A percentile compares a stretch with the other conserved stretches of the same genome.
phyloP scores from a whole-genome alignment of 2,113 vertebrate species.

The Calcarius ornatus region DNA sequence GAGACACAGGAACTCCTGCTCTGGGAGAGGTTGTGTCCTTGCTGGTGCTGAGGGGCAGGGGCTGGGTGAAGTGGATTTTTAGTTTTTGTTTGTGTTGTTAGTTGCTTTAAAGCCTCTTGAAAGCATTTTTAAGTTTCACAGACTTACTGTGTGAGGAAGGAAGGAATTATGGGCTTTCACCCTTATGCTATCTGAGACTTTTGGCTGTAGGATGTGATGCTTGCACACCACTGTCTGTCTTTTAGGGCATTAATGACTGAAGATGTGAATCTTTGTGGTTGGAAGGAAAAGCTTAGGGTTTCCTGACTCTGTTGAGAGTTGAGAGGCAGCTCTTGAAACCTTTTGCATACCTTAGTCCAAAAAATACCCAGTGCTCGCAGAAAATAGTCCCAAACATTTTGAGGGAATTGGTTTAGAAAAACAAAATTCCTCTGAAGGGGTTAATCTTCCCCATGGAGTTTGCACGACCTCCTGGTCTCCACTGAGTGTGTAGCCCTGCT shows the following conservation, averaged over 20 bases:
- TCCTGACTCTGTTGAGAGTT: background rate
- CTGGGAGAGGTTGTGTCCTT: background rate
- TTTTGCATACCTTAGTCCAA: background rate
- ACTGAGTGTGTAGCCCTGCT: background rate
- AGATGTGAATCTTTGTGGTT: background rate
- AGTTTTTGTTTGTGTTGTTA: background rate
- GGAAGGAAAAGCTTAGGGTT: background rate
- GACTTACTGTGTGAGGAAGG: background rate
- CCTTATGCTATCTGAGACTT: background rate
- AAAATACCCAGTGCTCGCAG: background rate
- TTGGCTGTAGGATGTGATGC: accelerated
- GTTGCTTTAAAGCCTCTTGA: background rate
- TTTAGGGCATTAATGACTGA: background rate
- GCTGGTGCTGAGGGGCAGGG: background rate
- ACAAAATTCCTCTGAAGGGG: background rate
- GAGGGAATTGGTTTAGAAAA: background rate
- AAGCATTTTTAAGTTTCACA: background rate
- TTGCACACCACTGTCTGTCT: background rate
- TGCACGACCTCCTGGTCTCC: background rate
- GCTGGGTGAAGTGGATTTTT: background rate
- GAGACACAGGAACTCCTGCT: background rate
- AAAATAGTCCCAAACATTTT: background rate
- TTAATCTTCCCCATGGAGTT: background rate
- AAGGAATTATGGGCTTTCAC: background rate
- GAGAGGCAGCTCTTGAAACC: background rate